Evolutionary conservation across 92 coral and sea anemone genomes (phyloP).

Genomic region (Palythoa grandis): DNA sequence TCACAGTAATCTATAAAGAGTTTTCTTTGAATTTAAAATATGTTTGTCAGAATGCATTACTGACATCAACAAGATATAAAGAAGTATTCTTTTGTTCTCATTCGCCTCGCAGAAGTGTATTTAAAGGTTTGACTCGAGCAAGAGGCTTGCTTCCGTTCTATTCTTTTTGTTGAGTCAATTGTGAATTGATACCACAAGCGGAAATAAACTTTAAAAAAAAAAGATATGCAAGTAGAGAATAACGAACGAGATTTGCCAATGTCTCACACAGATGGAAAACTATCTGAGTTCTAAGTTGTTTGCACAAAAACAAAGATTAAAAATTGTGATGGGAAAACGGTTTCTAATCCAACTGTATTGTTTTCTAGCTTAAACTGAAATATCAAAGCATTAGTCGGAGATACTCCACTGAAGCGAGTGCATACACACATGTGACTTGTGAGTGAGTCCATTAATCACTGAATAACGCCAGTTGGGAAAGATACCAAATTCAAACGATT

Average conservation of each 20-base stretch:
- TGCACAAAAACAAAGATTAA: not conserved
- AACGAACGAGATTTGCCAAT: not conserved
- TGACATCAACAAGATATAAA: not conserved
- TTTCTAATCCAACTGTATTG: not conserved
- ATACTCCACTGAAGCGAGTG: too few relatives aligned
- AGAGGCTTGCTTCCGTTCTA: not conserved
- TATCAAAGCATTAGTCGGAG: too few relatives aligned
- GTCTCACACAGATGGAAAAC: too few relatives aligned
- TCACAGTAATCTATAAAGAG: not conserved
- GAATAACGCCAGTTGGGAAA: not conserved
- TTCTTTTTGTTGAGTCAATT: not conserved
- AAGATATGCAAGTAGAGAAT: not conserved
- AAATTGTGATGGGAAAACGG: not conserved
- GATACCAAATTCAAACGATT: not conserved
- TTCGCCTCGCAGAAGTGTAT: not conserved
- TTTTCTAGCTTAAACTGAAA: too few relatives aligned
- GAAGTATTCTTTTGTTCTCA: slow-evolving; percentile 7
- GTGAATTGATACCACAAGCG: not conserved
- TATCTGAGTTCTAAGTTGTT: not conserved
- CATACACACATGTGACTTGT: too few relatives aligned
- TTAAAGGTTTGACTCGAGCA: not conserved
- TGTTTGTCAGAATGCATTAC: not conserved
- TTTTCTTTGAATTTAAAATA: not conserved
- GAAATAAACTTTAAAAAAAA: not conserved
- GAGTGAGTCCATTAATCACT: not conserved